Evolutionary conservation across 2,888 invertebrate species (phyloP).

Genomic region (Operophtera brumata): DNA sequence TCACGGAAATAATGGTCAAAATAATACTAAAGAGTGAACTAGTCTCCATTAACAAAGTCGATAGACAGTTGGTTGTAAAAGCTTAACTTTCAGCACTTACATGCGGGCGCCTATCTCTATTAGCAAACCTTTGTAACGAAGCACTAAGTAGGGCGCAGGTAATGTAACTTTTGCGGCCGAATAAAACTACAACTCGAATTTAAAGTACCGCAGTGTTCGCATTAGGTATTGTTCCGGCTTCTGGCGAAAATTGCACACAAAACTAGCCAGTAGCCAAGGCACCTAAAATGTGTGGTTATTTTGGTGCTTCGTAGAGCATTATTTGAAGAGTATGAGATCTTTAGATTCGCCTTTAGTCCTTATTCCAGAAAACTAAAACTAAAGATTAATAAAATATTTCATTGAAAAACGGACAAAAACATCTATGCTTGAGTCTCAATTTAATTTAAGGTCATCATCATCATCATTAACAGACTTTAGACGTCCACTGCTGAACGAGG

Average conservation of each 20-base stretch:
- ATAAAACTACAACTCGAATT: conserved; percentile 27
- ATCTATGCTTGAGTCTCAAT: too few species aligned
- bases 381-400: too few species aligned
- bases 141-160: conserved; percentile 22
- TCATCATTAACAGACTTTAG: too few species aligned
- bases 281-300: neutral
- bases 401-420: too few species aligned
- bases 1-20: conserved; percentile 10
- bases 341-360: too few species aligned
- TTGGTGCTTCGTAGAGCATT: neutral
- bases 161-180: conserved; percentile 24
- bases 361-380: too few species aligned
- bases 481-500: too few species aligned
- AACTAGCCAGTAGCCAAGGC: conserved; percentile 5
- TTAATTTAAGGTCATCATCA: too few species aligned
- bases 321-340: too few species aligned
- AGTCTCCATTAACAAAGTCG: conserved; percentile 19
- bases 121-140: conserved; percentile 27
- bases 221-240: conserved; percentile 17
- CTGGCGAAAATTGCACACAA: conserved; percentile 15
- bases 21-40: conserved; percentile 12
- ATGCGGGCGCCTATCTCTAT: conserved; percentile 34
- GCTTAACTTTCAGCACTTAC: conserved; percentile 30
- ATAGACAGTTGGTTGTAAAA: conserved; percentile 24
- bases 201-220: conserved; percentile 20